phyloP scores from a whole-genome alignment of 2,888 invertebrate species.

The Andrena praecox region DNA sequence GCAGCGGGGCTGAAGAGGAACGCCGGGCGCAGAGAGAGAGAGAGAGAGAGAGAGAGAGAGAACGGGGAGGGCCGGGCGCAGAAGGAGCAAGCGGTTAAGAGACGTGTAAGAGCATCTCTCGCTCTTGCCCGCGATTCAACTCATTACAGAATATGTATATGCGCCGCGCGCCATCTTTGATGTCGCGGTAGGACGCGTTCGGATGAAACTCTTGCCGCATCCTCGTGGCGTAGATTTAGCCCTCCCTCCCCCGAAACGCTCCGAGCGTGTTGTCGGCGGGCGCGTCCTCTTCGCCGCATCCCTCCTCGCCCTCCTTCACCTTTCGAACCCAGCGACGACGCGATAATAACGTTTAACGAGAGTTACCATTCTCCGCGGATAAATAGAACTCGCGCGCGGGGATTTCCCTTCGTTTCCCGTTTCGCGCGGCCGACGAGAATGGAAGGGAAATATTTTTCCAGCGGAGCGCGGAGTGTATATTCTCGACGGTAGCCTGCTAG shows the following conservation, averaged over 20 bases:
- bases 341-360: conserved; percentile 71
- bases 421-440: conserved; percentile 8
- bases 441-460: conserved; percentile 38
- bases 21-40: not conserved
- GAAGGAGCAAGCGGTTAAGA: conserved; percentile 1
- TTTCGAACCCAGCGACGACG: conserved; percentile 49
- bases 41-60: conserved; percentile 11
- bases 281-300: not conserved
- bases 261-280: conserved; percentile 36
- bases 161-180: conserved; percentile 80
- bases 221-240: conserved; percentile 66
- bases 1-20: conserved; percentile 12
- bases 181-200: conserved; percentile 74
- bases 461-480: not conserved
- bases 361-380: conserved; percentile 49
- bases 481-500: not conserved
- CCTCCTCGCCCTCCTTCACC: conserved; percentile 27
- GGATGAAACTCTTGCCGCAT: conserved; percentile 75
- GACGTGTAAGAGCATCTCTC: conserved; percentile 10
- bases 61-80: not conserved
- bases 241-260: conserved; percentile 63
- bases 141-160: conserved; percentile 81
- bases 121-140: conserved; percentile 79
- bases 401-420: not conserved
- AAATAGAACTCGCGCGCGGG: conserved; percentile 52